Percentiles rank a stretch among this genome's conserved stretches.
Conservation (phyloP, 2,888 invertebrate genomes). For the Pteria penguin region DNA sequence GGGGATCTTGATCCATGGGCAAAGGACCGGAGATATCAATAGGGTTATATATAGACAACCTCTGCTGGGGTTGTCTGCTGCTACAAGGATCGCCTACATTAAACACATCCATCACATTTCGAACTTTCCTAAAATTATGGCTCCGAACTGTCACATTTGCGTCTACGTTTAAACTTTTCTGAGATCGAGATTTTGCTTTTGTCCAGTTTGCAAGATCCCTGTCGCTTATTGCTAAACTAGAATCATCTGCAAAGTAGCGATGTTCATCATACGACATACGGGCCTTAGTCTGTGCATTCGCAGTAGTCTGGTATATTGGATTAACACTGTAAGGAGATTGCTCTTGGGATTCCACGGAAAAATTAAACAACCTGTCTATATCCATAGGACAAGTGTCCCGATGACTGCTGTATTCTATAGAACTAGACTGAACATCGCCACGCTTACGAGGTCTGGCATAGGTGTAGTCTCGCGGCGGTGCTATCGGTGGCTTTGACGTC, state of each 20-base stretch:
- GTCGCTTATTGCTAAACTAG: slow-evolving; percentile 44
- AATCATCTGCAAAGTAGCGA: slow-evolving; percentile 50
- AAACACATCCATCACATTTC: slow-evolving; percentile 69
- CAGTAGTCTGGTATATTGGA: slow-evolving; percentile 8
- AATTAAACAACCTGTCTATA: slow-evolving; percentile 62
- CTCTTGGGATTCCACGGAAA: slow-evolving; percentile 32
- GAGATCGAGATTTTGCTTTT: slow-evolving; percentile 57
- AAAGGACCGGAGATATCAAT: slow-evolving; percentile 42
- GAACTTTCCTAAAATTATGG: slow-evolving; percentile 67
- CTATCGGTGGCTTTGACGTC: slow-evolving; percentile 60
- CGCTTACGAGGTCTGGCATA: slow-evolving; percentile 47
- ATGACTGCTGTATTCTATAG: slow-evolving; percentile 32
- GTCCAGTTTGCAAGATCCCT: slow-evolving; percentile 44
- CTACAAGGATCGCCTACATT: slow-evolving; percentile 61
- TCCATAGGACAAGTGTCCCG: slow-evolving; percentile 39
- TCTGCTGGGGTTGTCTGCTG: slow-evolving; percentile 29
- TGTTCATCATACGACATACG: slow-evolving; percentile 25
- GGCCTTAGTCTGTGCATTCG: slow-evolving; percentile 8
- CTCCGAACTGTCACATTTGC: slow-evolving; percentile 72
- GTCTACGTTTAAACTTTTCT: slow-evolving; percentile 62
- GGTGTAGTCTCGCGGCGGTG: slow-evolving; percentile 52
- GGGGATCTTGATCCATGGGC: slow-evolving; percentile 38
- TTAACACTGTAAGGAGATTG: not conserved
- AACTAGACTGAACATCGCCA: slow-evolving; percentile 50
- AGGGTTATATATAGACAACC: slow-evolving; percentile 7